Base-by-base conservation (phyloP, 2,797 vertebrate genomes). In the Amniataba percoides region DNA sequence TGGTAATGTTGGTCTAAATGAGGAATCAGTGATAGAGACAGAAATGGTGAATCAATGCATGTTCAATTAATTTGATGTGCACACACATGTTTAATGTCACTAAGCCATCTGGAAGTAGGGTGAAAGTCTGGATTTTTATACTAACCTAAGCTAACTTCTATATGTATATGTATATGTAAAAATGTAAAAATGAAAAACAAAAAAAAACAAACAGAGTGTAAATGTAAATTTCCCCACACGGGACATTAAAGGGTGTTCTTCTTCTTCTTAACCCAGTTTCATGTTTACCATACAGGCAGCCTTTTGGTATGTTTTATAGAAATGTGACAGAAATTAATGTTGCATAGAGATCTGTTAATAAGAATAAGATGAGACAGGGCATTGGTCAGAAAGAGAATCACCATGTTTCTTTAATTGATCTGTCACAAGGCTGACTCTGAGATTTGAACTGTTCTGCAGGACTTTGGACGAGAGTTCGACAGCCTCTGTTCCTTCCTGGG, bases 401-500 rank as follows among this genome's bases (percentile, higher is more conserved):
- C 18, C 25, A 49, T 19, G 34, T 19, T 15, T 52, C 1, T 48
- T 64, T 52, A 27, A 25, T 51, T 16, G 12, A 40, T 51, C 18
- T 52, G 3, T 31, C 9, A 52, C 31, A 62, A 65, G 15, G n/a
- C 51, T 59, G 15, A 66, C 2, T 7, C 42, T 39, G 48, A 70
- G 48, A 55, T 51, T 68, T 56, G 23, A 11, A 0, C 52, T 66
- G 51, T 25, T 71, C 11, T 49, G 23, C 45, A 98, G 97, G 93
- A 97, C 88, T 89, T 87, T 6, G 93, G 90, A 34, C 78, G 73
- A 73, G 97, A 98, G 89, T 73, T 97, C 12, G 90, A 89, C 75
- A 91, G 76, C 60, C 87, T 97, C 21, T 92, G 94, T 19, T 80
- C 69, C 60, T 97, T 96, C 80, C 91, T 97, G 42, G 93, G 92